Base-by-base conservation (phyloP, 2,113 vertebrate species). In the Oreochromis spilurus region DNA sequence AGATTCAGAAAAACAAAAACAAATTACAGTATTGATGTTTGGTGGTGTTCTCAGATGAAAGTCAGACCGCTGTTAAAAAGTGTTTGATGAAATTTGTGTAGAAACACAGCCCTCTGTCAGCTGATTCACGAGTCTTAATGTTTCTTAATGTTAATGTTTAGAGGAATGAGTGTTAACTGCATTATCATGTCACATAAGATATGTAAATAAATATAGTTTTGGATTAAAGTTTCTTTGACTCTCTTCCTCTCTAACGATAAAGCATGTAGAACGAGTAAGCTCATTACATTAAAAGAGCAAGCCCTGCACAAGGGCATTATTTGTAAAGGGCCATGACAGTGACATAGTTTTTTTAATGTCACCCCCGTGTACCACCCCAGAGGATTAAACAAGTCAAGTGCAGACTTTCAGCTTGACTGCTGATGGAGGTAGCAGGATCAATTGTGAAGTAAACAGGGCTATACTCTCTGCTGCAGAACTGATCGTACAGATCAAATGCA, bases 191-290 rank as follows among this genome's bases (percentile, higher is more conserved):
- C 45, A 62, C 65, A 17, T 83, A 82, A 17, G n/a, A 84, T 26
- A 36, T 14, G 10, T 75, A 21, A 92, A 89, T 91, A 91, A 89
- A 92, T 58, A 67, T 12, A 45, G 53, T 85, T 90, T 86, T 84
- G 45, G 50, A 88, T 86, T 79, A 13, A 77, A 17, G 38, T 67
- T 65, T 34, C 13, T 13, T 34, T 48, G 65, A 45, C 13, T 75
- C 14, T 19, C 14, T 50, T 40, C 43, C 17, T 77, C 16, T 77
- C 84, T 85, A 36, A 78, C 57, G 14, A 21, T 40, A 38, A 53
- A 75, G 50, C 24, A 48, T 16, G 14, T 48, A 26, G 70, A 48
- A 50, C 1, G 2, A 75, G 43, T n/a, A 31, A 50, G 17, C 43
- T 52, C 24, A 50, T 77, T 34, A 8, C 16, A 77, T 31, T 77